Percentiles rank a stretch among this genome's conserved stretches.
Evolutionary conservation across 2,113 vertebrate species (phyloP).

Genomic region (Cyprinodon variegatus): DNA sequence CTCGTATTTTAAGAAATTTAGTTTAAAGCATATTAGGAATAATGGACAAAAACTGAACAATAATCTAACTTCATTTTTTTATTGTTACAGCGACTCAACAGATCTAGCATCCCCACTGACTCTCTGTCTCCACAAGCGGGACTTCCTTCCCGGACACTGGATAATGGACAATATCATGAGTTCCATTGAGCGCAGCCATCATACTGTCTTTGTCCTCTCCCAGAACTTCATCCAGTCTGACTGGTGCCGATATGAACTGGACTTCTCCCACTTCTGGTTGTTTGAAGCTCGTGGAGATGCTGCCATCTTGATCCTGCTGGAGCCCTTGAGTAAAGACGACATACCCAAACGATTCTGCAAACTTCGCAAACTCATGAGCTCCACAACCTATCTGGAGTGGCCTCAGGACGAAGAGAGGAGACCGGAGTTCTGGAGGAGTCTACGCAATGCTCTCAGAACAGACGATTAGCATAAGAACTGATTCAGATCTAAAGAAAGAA

Average conservation of each 20-base stretch:
- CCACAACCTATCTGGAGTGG: constrained; percentile 92
- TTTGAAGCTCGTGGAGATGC: constrained; percentile 79
- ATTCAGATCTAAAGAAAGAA: neutral
- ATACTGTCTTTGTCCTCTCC: constrained; percentile 87
- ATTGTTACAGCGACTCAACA: constrained; percentile 36
- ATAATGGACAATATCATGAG: constrained; percentile 91
- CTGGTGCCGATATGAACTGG: constrained; percentile 94
- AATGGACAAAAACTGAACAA: neutral
- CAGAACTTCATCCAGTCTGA: constrained; percentile 90
- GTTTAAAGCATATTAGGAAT: neutral
- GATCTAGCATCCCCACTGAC: constrained; percentile 54
- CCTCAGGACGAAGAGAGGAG: constrained; percentile 74
- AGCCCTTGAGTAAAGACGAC: constrained; percentile 83
- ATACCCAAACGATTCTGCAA: constrained; percentile 90
- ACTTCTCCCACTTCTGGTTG: constrained; percentile 92
- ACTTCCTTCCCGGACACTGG: constrained; percentile 89
- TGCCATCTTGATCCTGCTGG: constrained; percentile 85
- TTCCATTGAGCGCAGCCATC: constrained; percentile 87
- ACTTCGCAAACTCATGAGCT: constrained; percentile 89
- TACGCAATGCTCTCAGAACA: constrained; percentile 78
- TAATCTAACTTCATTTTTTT: neutral
- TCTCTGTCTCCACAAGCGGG: constrained; percentile 89
- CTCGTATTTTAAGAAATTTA: neutral
- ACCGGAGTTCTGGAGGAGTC: constrained; percentile 83
- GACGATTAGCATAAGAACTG: neutral